Conservation (phyloP, 2,797 vertebrate species). For the Pagetopsis macropterus region DNA sequence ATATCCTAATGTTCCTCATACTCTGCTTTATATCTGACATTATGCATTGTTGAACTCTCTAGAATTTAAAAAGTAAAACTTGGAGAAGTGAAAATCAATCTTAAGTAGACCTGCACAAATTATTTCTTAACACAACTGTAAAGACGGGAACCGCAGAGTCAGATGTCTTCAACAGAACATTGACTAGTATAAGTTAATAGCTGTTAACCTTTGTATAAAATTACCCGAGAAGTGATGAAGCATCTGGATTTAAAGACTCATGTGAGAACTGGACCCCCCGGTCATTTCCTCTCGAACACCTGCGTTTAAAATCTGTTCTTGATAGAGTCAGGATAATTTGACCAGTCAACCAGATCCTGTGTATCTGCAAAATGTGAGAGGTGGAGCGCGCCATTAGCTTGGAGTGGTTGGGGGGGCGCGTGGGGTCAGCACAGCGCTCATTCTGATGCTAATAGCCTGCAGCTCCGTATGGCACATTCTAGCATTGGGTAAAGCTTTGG, state of each 20-base stretch:
- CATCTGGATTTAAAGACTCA: conserved; percentile 28
- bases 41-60: too few species aligned
- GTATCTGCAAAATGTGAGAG: conserved; percentile 27
- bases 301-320: conserved; percentile 53
- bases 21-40: too few species aligned
- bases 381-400: conserved; percentile 13
- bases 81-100: too few species aligned
- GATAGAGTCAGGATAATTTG: conserved; percentile 45
- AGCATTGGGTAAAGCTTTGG: conserved; percentile 11
- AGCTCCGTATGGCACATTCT: conserved; percentile 24
- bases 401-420: not conserved
- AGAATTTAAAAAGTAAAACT: too few species aligned
- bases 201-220: conserved; percentile 21
- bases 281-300: conserved; percentile 58
- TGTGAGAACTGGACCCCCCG: conserved; percentile 40
- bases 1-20: too few species aligned
- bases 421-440: conserved; percentile 45
- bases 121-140: too few species aligned
- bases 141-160: too few species aligned
- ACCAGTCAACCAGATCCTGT: conserved; percentile 31
- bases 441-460: conserved; percentile 47
- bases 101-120: too few species aligned
- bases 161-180: conserved; percentile 10
- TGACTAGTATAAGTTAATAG: conserved; percentile 11
- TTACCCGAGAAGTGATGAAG: conserved; percentile 21